phyloP scores from a whole-genome alignment of 1,140 invertebrate genomes.

The Drosophila erecta region DNA sequence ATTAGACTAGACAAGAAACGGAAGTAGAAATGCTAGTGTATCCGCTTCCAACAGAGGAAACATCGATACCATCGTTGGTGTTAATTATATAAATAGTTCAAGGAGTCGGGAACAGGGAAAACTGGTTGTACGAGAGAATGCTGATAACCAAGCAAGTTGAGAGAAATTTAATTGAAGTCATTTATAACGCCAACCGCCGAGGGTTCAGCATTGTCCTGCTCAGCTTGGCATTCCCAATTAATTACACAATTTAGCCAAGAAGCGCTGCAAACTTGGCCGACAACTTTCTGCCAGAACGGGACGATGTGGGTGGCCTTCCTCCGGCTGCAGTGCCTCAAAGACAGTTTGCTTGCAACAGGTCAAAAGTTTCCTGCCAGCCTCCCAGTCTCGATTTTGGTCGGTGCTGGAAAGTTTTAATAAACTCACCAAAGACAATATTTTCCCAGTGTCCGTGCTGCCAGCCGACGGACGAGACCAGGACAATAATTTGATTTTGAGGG shows the following conservation, averaged over 20 bases:
- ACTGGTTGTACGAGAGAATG: background rate
- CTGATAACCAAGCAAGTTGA: slow-evolving; percentile 1
- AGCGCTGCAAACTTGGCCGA: slow-evolving; percentile 48
- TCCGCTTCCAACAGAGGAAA: too few relatives aligned
- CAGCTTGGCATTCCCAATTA: slow-evolving; percentile 60
- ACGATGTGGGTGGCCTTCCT: background rate
- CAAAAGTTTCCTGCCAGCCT: slow-evolving; percentile 52
- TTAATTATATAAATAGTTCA: background rate
- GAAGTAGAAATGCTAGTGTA: background rate
- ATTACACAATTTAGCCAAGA: slow-evolving; percentile 72
- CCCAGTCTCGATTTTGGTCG: slow-evolving; percentile 14
- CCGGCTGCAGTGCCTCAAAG: slow-evolving; percentile 28
- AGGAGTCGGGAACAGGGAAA: background rate
- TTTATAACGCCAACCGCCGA: slow-evolving; percentile 27
- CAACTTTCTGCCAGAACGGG: slow-evolving; percentile 22
- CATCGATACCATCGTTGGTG: too few relatives aligned
- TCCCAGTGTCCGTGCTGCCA: slow-evolving; percentile 11
- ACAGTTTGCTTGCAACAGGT: slow-evolving; percentile 57
- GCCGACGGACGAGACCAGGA: slow-evolving; percentile 26
- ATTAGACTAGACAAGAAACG: background rate
- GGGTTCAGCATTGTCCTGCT: slow-evolving; percentile 21
- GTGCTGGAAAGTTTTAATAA: slow-evolving; percentile 72
- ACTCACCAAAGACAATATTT: slow-evolving; percentile 74
- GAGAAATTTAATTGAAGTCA: slow-evolving; percentile 17
- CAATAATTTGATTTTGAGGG: slow-evolving; percentile 76